These are phyloP conservation scores for Drosophila neotestacea DNA, from an alignment of 2,888 invertebrate species.

Conservation along the genomic window DNA sequence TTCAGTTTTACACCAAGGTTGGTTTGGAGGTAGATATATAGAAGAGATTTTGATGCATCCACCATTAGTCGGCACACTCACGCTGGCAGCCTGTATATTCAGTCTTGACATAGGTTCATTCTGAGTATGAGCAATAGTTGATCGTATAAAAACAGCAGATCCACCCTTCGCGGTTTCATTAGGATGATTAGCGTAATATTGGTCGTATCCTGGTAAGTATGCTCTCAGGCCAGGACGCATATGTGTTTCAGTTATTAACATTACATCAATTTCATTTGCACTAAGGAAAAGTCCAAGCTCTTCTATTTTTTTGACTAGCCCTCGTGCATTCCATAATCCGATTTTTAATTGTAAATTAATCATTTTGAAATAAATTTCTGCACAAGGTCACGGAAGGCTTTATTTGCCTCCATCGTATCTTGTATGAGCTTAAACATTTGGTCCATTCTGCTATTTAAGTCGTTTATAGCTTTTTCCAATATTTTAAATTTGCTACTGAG, in stretches of 20 bases:
- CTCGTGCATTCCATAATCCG: constrained; percentile 31
- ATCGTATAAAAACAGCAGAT: too few species aligned
- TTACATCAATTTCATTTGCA: constrained; percentile 7
- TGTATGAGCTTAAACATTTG: constrained; percentile 22
- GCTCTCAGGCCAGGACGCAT: constrained; percentile 8
- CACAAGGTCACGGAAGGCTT: constrained; percentile 15
- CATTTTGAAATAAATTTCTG: constrained; percentile 16
- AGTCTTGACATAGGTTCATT: too few species aligned
- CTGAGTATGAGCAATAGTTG: too few species aligned
- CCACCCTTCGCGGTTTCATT: constrained; percentile 7
- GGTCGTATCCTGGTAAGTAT: constrained; percentile 10
- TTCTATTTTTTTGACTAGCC: neutral
- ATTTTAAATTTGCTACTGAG: constrained; percentile 1
- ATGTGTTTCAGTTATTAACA: constrained; percentile 17
- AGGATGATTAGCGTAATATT: constrained; percentile 17
- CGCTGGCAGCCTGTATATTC: too few species aligned
- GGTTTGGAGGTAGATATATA: too few species aligned
- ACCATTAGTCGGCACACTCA: too few species aligned
- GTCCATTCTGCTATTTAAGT: constrained; percentile 11
- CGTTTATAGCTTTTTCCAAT: constrained; percentile 6
- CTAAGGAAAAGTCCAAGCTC: constrained; percentile 15
- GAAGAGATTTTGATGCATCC: too few species aligned
- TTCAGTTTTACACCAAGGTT: too few species aligned
- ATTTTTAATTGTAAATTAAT: constrained; percentile 12
- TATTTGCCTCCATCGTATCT: constrained; percentile 12